phyloP scores from a whole-genome alignment of 2,888 invertebrate species.

The Ecliptopera silaceata region DNA sequence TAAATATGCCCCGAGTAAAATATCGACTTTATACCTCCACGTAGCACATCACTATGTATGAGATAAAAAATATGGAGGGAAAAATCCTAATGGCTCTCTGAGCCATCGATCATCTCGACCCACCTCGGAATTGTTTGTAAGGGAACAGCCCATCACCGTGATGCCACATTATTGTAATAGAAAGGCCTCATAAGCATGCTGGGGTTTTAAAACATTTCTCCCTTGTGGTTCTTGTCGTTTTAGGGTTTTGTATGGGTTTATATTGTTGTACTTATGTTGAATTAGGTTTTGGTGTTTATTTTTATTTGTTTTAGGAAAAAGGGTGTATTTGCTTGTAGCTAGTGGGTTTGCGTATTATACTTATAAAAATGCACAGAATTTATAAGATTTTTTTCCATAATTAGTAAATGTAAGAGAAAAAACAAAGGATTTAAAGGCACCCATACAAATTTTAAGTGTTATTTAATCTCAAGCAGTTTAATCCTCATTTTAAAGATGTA shows the following conservation, averaged over 20 bases:
- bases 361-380: too few species aligned
- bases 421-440: background rate
- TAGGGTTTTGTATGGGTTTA: background rate
- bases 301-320: background rate
- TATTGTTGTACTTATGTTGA: background rate
- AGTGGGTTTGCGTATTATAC: too few species aligned
- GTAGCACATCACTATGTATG: slow-evolving; percentile 23
- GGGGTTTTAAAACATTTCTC: slow-evolving; percentile 8
- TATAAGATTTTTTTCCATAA: too few species aligned
- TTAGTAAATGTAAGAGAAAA: too few species aligned
- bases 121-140: slow-evolving; percentile 46
- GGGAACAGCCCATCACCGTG: slow-evolving; percentile 33
- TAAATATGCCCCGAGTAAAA: too few species aligned
- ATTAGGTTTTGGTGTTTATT: background rate
- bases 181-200: slow-evolving; percentile 28
- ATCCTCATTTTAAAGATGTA: slow-evolving; percentile 51
- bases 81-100: slow-evolving; percentile 46
- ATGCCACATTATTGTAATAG: slow-evolving; percentile 35
- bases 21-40: background rate
- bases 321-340: too few species aligned
- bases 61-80: slow-evolving; percentile 45
- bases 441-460: background rate
- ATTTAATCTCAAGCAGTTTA: slow-evolving; percentile 29
- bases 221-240: background rate
- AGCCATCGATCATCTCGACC: slow-evolving; percentile 55